Evolutionary conservation across 2,113 vertebrate genomes (phyloP), one percentile per base, ranked within the genome.

Genomic region (Sakesphorus luctuosus): DNA sequence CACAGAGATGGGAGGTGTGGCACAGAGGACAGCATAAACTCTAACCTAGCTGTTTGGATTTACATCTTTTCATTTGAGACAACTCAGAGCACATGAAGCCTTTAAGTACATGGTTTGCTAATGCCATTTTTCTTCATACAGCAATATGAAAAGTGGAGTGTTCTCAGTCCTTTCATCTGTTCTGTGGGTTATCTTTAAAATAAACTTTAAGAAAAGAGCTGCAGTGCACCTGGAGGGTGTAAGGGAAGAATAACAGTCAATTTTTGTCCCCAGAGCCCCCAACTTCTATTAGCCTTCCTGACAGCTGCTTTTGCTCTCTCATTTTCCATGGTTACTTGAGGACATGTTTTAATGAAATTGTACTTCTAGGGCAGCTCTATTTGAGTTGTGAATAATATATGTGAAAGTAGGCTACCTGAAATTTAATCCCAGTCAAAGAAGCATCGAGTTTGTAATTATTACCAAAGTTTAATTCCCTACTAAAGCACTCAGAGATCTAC

Each of bases 301-400:
- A 23, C 69, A 84, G 33, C 40, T 74, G 52, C 69, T 87, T 78
- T 87, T 78, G 12, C 56, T 84, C n/a, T 93, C 76, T 84, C 65
- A 63, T 86, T 93, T 90, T 84, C 43, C 50, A 7, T 43, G 50
- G 86, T 92, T 86, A 92, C 89, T 93, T 80, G 80, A 81, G 83
- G 95, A 95, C 52, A 84, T 9, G 19, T 83, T 93, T 93, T 90
- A 96, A 95, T 89, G 76, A 86, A 92, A 95, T 46, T 63, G 76
- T 89, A 92, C 72, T 96, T 94, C 38, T 84, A 89, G 80, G 79
- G 86, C 66, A 92, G 49, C 28, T 65, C 50, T 90, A 33, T 96
- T 88, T 94, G 79, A 81, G 65, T 86, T 95, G 93, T 59, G 61
- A 90, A 83, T 92, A 90, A 90, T 40, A 46, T 47, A 86, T 58